Evolutionary conservation across 1,140 invertebrate genomes (phyloP).

Genomic region (Drosophila lacertosa): DNA sequence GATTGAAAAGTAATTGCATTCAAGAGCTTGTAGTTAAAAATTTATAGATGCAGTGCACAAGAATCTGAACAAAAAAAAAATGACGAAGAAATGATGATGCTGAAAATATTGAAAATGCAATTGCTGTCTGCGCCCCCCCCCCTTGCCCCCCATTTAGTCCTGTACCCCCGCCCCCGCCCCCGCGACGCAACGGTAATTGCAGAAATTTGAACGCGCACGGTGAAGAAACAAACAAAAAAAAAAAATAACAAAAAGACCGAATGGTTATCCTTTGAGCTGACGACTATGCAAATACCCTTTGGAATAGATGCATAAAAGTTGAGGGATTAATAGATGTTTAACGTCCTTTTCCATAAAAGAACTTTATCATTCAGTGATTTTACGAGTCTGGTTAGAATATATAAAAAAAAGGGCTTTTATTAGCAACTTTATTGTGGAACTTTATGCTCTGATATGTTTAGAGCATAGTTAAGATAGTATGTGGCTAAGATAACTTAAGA

Average conservation of each 20-base stretch:
- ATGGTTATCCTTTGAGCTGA: no score
- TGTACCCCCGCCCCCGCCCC: slow-evolving; percentile 1
- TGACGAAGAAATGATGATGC: slow-evolving; percentile 43
- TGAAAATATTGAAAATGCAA: slow-evolving; percentile 79
- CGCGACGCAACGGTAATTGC: slow-evolving; percentile 62
- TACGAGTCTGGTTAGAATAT: no score
- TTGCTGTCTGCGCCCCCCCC: slow-evolving; percentile 42
- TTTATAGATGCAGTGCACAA: slow-evolving; percentile 70
- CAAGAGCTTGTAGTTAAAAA: slow-evolving; percentile 80
- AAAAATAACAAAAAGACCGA: slow-evolving; percentile 12
- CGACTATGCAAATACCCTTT: neutral
- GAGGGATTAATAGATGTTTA: neutral
- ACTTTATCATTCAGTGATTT: no score
- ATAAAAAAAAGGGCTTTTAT: no score
- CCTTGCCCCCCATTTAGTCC: no score
- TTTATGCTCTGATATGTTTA: no score
- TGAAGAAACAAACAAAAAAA: slow-evolving; percentile 13
- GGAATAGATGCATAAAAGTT: neutral
- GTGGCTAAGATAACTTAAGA: no score
- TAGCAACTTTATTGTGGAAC: no score
- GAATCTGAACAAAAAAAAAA: slow-evolving; percentile 69
- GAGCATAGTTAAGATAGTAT: no score
- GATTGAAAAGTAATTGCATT: slow-evolving; percentile 82
- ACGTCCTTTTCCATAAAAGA: neutral
- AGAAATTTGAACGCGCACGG: slow-evolving; percentile 50